Evolutionary conservation across 2,888 invertebrate genomes (phyloP).

Genomic region (Heliconius ethilla): DNA sequence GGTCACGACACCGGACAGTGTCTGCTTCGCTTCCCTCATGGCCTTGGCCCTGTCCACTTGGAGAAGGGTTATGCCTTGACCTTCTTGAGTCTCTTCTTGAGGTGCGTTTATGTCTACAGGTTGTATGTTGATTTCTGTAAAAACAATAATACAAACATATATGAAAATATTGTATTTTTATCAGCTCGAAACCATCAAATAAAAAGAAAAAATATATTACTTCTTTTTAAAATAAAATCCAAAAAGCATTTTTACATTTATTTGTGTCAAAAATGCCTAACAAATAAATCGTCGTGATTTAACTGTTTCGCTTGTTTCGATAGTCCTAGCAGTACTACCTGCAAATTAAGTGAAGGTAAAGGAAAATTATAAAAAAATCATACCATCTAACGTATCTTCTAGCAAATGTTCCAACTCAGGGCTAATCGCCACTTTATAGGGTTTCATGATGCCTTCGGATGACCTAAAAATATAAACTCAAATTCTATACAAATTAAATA

Average conservation of each 20-base stretch:
- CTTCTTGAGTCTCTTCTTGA: conserved; percentile 47
- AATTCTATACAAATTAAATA: not conserved
- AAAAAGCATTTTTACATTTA: too few relatives aligned
- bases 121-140: conserved; percentile 63
- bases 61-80: conserved; percentile 59
- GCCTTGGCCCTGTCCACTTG: conserved; percentile 76
- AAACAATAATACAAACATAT: not conserved
- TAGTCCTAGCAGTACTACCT: too few relatives aligned
- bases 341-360: too few relatives aligned
- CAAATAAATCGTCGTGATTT: too few relatives aligned
- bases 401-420: conserved; percentile 86
- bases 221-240: too few relatives aligned
- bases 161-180: too few relatives aligned
- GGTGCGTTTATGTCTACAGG: conserved; percentile 60
- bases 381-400: conserved; percentile 78
- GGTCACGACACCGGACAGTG: conserved; percentile 90
- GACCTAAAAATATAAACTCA: conserved; percentile 53
- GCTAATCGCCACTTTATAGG: conserved; percentile 89
- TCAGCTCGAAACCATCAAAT: too few relatives aligned
- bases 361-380: not conserved
- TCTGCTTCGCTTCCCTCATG: conserved; percentile 84
- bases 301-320: too few relatives aligned
- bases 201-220: too few relatives aligned
- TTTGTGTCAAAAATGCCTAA: too few relatives aligned
- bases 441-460: conserved; percentile 87